Conservation (phyloP, 2,113 vertebrate genomes). For the Sturnira hondurensis region DNA sequence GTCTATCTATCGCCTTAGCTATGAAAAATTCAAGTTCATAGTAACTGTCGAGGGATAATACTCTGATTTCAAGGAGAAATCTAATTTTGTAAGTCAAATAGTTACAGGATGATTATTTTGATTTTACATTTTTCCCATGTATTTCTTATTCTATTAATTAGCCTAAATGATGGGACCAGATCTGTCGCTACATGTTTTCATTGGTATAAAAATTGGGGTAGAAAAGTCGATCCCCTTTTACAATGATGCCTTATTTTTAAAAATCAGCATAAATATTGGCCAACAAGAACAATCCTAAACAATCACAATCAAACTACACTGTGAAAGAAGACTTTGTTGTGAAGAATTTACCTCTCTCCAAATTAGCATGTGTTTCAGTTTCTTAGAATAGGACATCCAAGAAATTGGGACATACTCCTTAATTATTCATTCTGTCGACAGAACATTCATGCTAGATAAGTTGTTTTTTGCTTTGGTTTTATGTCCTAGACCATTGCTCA, state of each 20-base stretch:
- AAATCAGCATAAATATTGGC: constrained; percentile 41
- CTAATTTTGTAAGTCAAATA: constrained; percentile 50
- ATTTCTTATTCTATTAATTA: constrained; percentile 49
- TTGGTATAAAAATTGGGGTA: neutral
- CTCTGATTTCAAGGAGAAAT: constrained; percentile 47
- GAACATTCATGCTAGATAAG: neutral
- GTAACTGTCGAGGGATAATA: neutral
- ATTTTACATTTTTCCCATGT: constrained; percentile 4
- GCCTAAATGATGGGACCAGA: constrained; percentile 11
- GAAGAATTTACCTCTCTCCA: neutral
- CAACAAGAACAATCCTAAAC: neutral
- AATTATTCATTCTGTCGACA: neutral
- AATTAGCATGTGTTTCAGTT: neutral
- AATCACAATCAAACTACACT: neutral
- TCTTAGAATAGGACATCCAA: neutral
- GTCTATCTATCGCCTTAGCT: neutral
- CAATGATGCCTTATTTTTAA: neutral
- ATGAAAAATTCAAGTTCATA: constrained; percentile 36
- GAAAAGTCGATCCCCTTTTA: constrained; percentile 32
- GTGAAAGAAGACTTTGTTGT: neutral
- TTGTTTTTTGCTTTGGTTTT: constrained; percentile 19
- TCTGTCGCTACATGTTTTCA: constrained; percentile 17
- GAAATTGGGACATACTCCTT: neutral
- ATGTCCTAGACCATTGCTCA: constrained; percentile 18
- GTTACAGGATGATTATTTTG: constrained; percentile 13